Conservation (phyloP, 2,797 vertebrate species). For the Iguana delicatissima region DNA sequence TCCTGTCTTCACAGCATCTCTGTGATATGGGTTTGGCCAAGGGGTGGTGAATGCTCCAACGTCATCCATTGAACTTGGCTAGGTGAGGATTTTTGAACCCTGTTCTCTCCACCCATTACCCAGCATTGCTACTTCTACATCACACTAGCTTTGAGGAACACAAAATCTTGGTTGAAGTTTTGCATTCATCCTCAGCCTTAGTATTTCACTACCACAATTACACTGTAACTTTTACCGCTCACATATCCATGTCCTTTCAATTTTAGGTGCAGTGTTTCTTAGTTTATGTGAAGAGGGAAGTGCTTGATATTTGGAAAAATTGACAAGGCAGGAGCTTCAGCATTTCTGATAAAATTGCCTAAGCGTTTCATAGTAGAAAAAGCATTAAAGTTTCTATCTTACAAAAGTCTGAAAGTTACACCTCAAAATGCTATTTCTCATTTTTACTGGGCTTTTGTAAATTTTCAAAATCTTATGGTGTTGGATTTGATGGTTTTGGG, state of each 20-base stretch:
- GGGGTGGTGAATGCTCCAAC: neutral
- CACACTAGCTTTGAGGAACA: neutral
- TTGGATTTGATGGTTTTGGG: neutral
- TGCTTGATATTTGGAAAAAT: conserved; percentile 18
- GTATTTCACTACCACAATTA: neutral
- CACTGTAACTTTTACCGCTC: neutral
- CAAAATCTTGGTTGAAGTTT: neutral
- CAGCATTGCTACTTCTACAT: neutral
- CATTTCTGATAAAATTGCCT: neutral
- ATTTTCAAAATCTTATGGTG: neutral
- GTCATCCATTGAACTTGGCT: neutral
- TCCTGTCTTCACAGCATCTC: neutral
- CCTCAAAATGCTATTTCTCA: neutral
- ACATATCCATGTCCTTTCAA: neutral
- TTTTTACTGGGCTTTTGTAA: conserved; percentile 11
- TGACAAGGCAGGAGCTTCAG: neutral
- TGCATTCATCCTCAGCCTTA: neutral
- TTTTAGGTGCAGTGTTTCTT: neutral
- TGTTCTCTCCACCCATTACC: neutral
- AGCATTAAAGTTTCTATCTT: conserved; percentile 8
- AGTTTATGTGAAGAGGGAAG: neutral
- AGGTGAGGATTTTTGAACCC: neutral
- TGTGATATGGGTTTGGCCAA: neutral
- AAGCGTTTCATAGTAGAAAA: neutral
- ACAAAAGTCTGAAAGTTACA: neutral